Base-by-base conservation (phyloP, 2,888 invertebrate genomes). In the Ichneumoninae sp. region DNA sequence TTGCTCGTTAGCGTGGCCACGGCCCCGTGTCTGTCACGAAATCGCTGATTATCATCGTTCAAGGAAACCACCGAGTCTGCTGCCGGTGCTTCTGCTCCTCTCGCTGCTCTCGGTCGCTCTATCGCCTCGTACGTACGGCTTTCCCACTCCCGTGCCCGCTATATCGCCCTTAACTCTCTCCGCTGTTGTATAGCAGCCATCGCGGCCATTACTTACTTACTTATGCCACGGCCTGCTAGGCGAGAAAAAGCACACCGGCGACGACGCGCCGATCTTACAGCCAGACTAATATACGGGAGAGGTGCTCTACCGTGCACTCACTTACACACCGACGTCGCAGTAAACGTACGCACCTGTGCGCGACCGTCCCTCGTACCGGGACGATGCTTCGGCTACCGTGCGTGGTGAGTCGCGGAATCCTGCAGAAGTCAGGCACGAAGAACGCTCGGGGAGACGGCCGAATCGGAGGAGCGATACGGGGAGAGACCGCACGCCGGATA, bases 11-110 rank as follows among this genome's bases (percentile, higher is more conserved):
- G 93, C 91, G 91, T 91, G 89, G 90, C 91, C 91, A 93, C 93
- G 93, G 93, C 93, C 93, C 93, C 93, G 93, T 94, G 93, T 93
- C 93, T 93, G 93, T 93, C 93, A 93, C 93, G 93, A 94, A 94
- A 94, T 94, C 93, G 89, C 93, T 94, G 93, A 94, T 93, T 93
- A 93, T 93, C 93, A 93, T 93, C 93, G 93, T 93, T 93, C 93
- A 92, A 93, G 93, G 93, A 93, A 93, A 93, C 92, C 90, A 90
- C 89, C 89, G 89, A 89, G 91, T 90, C 89, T 88, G 88, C 77
- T n/a, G 40, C 57, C 66, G 84, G 73, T 69, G 75, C 52, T 71
- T 75, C 47, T 47, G 73, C 70, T 71, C 81, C 81, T 82, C 33
- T 57, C 76, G 52, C 75, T 74, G 50, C 76, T 76, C 76, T 80